Percentiles rank a stretch among this genome's conserved stretches.
phyloP scores from a whole-genome alignment of 2,797 vertebrate species.

The Zalophus californianus region DNA sequence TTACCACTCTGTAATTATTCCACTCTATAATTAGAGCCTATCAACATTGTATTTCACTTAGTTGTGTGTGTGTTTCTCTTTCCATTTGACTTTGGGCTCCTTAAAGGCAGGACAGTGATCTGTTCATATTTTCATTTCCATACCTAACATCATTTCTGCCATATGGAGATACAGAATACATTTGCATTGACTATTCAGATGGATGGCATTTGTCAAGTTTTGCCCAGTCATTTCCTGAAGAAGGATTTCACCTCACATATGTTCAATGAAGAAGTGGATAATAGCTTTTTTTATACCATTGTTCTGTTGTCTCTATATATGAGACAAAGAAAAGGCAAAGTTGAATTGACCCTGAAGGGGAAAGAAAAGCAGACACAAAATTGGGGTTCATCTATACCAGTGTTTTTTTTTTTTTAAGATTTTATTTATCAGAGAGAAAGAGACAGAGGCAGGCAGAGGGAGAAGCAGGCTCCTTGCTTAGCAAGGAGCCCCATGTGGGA shows the following conservation, averaged over 20 bases:
- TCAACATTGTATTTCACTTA: constrained; percentile 28
- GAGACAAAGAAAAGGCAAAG: background rate
- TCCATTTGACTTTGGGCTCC: constrained; percentile 7
- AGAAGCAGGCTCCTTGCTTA: too few species aligned
- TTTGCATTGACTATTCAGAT: background rate
- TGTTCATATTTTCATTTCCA: background rate
- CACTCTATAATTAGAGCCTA: background rate
- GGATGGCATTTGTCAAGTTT: background rate
- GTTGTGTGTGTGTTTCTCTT: background rate
- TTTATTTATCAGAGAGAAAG: too few species aligned
- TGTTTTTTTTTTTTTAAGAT: background rate
- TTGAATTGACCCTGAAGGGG: constrained; percentile 6
- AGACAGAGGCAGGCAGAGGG: too few species aligned
- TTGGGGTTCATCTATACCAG: background rate
- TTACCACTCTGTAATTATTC: background rate
- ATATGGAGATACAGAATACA: background rate
- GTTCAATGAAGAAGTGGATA: background rate
- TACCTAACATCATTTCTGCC: background rate
- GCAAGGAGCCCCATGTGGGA: too few species aligned
- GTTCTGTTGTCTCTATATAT: background rate
- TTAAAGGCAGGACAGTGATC: background rate
- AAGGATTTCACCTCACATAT: background rate
- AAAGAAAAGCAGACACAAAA: background rate
- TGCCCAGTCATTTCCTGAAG: background rate
- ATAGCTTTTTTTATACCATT: background rate